Evolutionary conservation across 2,888 invertebrate genomes (phyloP).

Genomic region (Apamea monoglypha): DNA sequence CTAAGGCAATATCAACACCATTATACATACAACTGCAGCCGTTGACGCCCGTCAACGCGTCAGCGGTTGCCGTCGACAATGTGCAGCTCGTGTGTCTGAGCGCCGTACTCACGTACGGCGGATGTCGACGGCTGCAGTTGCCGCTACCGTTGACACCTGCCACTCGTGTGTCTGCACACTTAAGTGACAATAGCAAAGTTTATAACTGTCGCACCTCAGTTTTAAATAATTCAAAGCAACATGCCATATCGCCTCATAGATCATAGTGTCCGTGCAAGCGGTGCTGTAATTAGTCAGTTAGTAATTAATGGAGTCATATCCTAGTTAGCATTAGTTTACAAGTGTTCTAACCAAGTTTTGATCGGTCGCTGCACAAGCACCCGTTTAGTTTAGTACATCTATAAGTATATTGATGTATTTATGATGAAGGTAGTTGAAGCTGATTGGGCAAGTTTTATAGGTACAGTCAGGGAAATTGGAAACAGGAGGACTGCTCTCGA

Average conservation of each 20-base stretch:
- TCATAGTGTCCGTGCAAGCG: conserved; percentile 13
- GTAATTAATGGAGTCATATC: conserved; percentile 58
- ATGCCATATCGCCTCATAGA: not conserved
- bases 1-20: not conserved
- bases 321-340: conserved; percentile 51
- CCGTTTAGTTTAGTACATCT: conserved; percentile 14
- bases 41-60: no score
- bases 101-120: no score
- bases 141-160: no score
- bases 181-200: not conserved
- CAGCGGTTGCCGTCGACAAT: no score
- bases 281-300: conserved; percentile 47
- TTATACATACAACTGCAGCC: no score
- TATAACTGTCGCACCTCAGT: not conserved
- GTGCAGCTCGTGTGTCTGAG: no score
- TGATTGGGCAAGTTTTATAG: not conserved
- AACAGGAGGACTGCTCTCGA: not conserved
- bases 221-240: not conserved
- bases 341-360: conserved; percentile 53
- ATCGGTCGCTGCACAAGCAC: conserved; percentile 38
- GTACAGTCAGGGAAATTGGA: not conserved
- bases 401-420: conserved; percentile 17
- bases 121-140: no score
- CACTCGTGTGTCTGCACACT: no score
- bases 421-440: not conserved